A percentile compares a stretch with the other conserved stretches of the same genome.
phyloP scores from a whole-genome alignment of 2,797 vertebrate genomes.

The Brachyrhaphis roseni region DNA sequence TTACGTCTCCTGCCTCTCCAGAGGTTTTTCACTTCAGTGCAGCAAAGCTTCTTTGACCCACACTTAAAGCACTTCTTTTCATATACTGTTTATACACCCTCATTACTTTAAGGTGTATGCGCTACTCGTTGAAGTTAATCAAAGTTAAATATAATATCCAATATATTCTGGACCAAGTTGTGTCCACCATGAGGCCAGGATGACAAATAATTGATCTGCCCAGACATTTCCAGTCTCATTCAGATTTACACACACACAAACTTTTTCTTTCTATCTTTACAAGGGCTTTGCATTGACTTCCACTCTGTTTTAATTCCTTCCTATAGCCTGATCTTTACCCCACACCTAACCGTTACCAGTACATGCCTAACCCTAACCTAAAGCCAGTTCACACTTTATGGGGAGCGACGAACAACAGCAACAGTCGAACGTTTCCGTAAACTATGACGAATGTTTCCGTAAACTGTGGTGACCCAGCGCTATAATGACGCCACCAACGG shows the following conservation, averaged over 20 bases:
- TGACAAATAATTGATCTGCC: constrained; percentile 15
- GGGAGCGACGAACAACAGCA: background rate
- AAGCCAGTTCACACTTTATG: background rate
- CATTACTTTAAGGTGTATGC: constrained; percentile 39
- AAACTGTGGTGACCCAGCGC: background rate
- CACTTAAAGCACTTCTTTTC: constrained; percentile 39
- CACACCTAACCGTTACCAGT: background rate
- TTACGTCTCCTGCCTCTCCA: constrained; percentile 54
- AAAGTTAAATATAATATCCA: constrained; percentile 30
- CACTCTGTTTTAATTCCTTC: too few species aligned
- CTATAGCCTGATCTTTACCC: background rate
- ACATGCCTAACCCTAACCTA: background rate
- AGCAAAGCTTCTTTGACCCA: constrained; percentile 46
- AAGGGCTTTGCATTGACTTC: background rate
- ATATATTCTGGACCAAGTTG: constrained; percentile 28
- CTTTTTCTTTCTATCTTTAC: background rate
- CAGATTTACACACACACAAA: background rate
- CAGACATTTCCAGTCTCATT: background rate
- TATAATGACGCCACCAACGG: background rate
- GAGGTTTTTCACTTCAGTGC: constrained; percentile 50
- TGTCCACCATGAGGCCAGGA: constrained; percentile 16
- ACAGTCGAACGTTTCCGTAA: too few species aligned
- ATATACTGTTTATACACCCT: constrained; percentile 25
- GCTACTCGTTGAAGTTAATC: constrained; percentile 40
- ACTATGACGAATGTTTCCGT: background rate